Evolutionary conservation across 2,888 invertebrate genomes (phyloP), one percentile per base, ranked within the genome.

Genomic region (Himalopsyche anomala): DNA sequence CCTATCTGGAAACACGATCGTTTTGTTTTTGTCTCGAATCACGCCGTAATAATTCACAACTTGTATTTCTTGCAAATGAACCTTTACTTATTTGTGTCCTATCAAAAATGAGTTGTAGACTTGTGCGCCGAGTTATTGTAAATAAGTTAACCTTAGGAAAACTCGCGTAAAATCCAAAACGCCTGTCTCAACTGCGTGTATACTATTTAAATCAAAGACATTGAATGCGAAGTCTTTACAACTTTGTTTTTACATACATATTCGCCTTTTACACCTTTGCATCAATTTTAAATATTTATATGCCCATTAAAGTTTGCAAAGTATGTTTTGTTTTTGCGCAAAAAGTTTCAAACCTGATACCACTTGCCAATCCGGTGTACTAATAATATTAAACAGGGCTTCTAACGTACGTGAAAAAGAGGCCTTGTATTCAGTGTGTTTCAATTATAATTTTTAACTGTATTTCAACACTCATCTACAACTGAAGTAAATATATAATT

Each of bases 251-350:
- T 12, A 74, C 36, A 74, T 36, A 38, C 36, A 38, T 38, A 74
- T 74, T 74, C 74, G 28, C 74, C 74, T 28, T 74, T 74, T 74
- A 74, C 74, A 74, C 74, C 38, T 36, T 74, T 74, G 74, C 74
- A 74, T 74, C 74, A 74, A 74, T 74, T 74, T 74, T 74, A 74
- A 74, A 74, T 74, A 74, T 74, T 74, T 74, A 74, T 74, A 38
- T 74, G 15, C 74, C 19, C 74, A 80, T 80, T 80, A 80, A 45
- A 80, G 45, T 45, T 80, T 80, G 45, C 80, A n/a, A 19, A 80
- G 80, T 80, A 42, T 80, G 19, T 80, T 80, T 80, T 80, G 80
- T 80, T 45, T 42, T 42, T 15, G 42, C 45, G 51, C 45, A 36
- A 74, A 74, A 74, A 74, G 74, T 74, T 74, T 74, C 74, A 36